Base-by-base conservation (phyloP, 2,113 vertebrate species). In the Dipodomys stephensi region DNA sequence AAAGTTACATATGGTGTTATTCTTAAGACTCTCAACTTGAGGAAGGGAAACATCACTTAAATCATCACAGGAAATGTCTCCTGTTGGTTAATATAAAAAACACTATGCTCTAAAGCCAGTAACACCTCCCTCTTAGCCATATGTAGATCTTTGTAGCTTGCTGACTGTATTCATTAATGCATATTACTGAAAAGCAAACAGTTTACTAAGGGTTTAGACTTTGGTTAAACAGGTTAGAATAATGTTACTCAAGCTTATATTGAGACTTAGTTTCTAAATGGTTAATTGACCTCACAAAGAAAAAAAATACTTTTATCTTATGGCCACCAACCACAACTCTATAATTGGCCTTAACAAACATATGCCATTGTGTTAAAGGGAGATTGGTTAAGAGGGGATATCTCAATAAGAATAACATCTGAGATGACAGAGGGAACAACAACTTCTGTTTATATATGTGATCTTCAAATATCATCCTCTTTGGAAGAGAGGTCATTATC, bases 191-290 rank as follows among this genome's bases (percentile, higher is more conserved):
- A 88, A 86, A 94, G 68, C 46, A 11, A 1, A 44, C 19, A n/a
- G 22, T 19, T 65, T 46, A 2, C 10, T 73, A 79, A 77, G 35
- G 23, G 0, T 53, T 88, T 88, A 19, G 20, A 57, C 6, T 76
- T 0, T 84, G 46, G 11, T 78, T 79, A 79, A 71, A 39, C 25
- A 76, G 46, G n/a, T 72, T 83, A 60, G 72, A 91, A 60, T 68
- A 69, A 3, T 67, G 27, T 71, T 74, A 28, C 35, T 84, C 30
- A 87, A 85, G 28, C 65, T 57, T 60, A 72, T 13, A 15, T 93
- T 91, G 73, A 89, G 68, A 71, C 93, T 93, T 73, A 25, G 10
- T 83, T 92, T 97, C 78, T 94, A 82, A 67, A 53, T 87, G n/a
- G 32, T 57, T 60, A 82, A 0, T 35, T 76, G 57, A 13, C 1